phyloP scores from a whole-genome alignment of 2,888 invertebrate genomes.

The Eilema caniola region DNA sequence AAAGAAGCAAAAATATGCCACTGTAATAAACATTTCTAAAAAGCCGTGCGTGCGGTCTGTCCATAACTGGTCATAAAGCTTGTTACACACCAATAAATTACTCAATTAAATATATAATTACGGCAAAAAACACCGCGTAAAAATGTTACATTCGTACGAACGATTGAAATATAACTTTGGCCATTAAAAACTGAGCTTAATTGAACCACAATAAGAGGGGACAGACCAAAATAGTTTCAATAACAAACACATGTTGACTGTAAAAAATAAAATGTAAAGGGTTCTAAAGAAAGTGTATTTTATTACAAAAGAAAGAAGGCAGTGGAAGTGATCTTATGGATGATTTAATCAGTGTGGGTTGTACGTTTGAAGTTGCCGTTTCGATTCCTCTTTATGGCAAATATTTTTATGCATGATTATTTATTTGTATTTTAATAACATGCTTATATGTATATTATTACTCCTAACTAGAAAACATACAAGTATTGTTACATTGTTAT shows the following conservation, averaged over 20 bases:
- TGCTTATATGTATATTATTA: no score
- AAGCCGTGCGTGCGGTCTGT: conserved; percentile 41
- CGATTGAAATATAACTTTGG: conserved; percentile 73
- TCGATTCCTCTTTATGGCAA: neutral
- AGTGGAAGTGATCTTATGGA: neutral
- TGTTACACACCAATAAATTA: conserved; percentile 71
- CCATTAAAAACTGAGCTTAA: conserved; percentile 76
- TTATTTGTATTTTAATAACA: no score
- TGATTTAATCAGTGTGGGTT: neutral
- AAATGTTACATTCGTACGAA: conserved; percentile 42
- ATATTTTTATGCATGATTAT: neutral
- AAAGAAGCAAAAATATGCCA: conserved; percentile 3
- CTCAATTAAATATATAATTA: conserved; percentile 73
- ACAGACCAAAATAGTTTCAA: conserved; percentile 77
- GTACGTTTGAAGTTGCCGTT: neutral
- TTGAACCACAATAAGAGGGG: conserved; percentile 79
- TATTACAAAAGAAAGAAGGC: conserved; percentile 16
- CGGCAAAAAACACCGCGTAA: conserved; percentile 64
- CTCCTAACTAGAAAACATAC: no score
- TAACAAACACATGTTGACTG: conserved; percentile 79
- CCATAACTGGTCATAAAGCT: conserved; percentile 57
- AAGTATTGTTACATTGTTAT: no score
- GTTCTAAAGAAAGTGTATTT: conserved; percentile 20
- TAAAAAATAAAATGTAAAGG: conserved; percentile 67
- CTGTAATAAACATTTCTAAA: conserved; percentile 26